phyloP scores from a whole-genome alignment of 2,888 invertebrate genomes.

The Temnothorax rugatulus region DNA sequence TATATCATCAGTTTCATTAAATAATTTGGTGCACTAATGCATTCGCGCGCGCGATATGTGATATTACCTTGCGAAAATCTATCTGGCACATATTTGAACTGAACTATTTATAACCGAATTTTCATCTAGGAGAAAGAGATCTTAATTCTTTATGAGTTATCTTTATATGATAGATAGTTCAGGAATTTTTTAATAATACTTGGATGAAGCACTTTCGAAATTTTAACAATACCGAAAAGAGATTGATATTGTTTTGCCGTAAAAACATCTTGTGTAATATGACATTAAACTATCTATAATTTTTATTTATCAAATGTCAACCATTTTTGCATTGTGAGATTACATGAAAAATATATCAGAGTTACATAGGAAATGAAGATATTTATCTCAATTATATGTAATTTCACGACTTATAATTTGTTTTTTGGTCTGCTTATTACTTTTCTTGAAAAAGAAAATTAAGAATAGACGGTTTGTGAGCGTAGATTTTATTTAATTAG shows the following conservation, averaged over 20 bases:
- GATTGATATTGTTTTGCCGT: background rate
- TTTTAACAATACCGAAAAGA: background rate
- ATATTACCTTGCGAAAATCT: background rate
- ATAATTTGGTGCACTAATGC: background rate
- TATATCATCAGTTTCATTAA: background rate
- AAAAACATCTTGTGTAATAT: background rate
- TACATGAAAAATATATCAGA: background rate
- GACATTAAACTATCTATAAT: background rate
- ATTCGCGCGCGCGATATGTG: background rate
- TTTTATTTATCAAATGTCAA: background rate
- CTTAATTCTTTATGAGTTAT: background rate
- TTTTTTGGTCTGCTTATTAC: background rate
- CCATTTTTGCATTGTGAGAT: background rate
- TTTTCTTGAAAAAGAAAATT: background rate
- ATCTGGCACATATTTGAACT: background rate
- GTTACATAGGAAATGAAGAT: background rate
- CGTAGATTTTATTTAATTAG: background rate
- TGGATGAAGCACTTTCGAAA: background rate
- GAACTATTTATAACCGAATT: background rate
- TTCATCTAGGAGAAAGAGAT: background rate
- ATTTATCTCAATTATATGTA: background rate
- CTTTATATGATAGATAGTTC: background rate
- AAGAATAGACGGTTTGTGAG: background rate
- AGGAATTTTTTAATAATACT: background rate
- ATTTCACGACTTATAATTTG: background rate